These are phyloP conservation scores for Pogonomyrmex barbatus DNA, from an alignment of 1,140 invertebrate genomes.

Conservation along the genomic window DNA sequence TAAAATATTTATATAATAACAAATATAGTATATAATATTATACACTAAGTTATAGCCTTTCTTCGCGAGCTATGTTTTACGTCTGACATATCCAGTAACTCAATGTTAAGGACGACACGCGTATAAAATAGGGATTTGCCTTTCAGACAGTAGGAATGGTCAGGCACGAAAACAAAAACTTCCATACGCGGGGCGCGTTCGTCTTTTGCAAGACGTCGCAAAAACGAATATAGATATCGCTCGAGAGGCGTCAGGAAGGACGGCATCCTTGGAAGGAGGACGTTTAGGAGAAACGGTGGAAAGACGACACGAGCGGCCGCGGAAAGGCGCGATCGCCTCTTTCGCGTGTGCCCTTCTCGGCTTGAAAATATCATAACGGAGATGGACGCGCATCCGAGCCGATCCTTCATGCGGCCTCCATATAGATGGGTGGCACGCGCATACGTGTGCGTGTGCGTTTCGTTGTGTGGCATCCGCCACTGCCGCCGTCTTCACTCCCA, in stretches of 20 bases:
- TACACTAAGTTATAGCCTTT: background rate
- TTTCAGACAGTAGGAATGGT: conserved; percentile 51
- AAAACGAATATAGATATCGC: conserved; percentile 79
- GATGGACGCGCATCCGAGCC: conserved; percentile 80
- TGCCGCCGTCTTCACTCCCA: conserved; percentile 73
- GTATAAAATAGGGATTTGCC: conserved; percentile 20
- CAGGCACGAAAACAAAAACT: conserved; percentile 56
- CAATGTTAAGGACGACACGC: conserved; percentile 37
- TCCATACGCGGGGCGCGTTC: conserved; percentile 51
- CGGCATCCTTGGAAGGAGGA: conserved; percentile 51
- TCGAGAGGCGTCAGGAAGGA: conserved; percentile 53
- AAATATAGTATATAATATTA: background rate
- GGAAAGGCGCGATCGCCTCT: conserved; percentile 73
- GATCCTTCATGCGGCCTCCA: conserved; percentile 77
- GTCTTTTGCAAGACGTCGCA: conserved; percentile 75
- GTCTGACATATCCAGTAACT: conserved; percentile 34
- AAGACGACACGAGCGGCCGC: conserved; percentile 35
- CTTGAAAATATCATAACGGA: conserved; percentile 79
- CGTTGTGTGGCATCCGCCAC: conserved; percentile 68
- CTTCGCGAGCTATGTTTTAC: conserved; percentile 3
- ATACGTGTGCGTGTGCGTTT: conserved; percentile 58
- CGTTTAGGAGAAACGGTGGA: conserved; percentile 35
- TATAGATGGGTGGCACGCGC: conserved; percentile 22
- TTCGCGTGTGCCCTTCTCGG: conserved; percentile 64
- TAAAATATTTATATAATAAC: background rate